Percentiles rank a stretch among this genome's conserved stretches.
These are phyloP conservation scores for Furnarius figulus DNA, from an alignment of 2,113 vertebrate species.

Conservation along the genomic window DNA sequence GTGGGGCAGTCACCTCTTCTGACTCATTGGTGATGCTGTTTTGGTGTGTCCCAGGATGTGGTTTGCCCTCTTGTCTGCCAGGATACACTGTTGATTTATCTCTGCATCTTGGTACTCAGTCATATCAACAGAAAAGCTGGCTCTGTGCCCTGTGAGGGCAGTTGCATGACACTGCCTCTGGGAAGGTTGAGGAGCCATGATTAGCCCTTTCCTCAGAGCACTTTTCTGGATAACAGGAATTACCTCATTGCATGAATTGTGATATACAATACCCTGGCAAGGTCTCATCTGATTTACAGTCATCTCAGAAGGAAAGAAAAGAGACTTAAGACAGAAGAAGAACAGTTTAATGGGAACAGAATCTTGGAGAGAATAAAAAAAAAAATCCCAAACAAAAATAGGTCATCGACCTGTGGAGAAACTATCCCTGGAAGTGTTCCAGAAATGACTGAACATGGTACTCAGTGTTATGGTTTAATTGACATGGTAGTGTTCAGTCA, in stretches of 20 bases:
- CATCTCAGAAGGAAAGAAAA: background rate
- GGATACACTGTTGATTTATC: background rate
- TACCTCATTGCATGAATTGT: fast-evolving
- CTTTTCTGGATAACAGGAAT: background rate
- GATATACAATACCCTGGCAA: background rate
- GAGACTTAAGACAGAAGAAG: background rate
- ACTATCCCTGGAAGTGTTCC: background rate
- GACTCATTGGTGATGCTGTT: background rate
- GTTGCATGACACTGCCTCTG: background rate
- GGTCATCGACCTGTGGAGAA: background rate
- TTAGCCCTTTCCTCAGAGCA: background rate
- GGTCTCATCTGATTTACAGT: background rate
- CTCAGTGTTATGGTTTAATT: background rate
- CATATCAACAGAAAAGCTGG: fast-evolving
- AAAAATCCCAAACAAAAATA: background rate
- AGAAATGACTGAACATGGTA: background rate
- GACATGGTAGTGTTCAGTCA: background rate
- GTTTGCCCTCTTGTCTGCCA: background rate
- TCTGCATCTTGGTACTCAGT: background rate
- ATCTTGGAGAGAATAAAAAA: background rate
- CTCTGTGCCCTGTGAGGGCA: background rate
- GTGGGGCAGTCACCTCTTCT: background rate
- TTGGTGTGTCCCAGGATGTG: background rate
- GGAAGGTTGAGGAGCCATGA: background rate
- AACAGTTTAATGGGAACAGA: background rate